A percentile compares a stretch with the other conserved stretches of the same genome.
Conservation (phyloP, 1,140 invertebrate species). For the Hesperophylax magnus region DNA sequence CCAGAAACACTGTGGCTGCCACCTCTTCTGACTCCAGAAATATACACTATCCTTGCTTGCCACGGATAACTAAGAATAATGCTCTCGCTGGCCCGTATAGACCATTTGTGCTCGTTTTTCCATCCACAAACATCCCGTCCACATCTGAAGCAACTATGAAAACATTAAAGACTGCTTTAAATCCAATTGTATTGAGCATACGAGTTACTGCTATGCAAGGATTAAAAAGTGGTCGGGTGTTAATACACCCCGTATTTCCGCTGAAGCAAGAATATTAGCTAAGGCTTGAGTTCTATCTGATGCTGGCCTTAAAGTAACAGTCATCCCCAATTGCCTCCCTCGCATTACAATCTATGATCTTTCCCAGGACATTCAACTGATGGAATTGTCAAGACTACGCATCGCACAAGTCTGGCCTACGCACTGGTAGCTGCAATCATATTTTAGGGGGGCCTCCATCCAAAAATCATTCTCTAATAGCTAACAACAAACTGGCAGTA, state of each 20-base stretch:
- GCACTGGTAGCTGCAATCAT: not conserved
- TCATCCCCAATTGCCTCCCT: not conserved
- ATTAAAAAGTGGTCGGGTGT: not conserved
- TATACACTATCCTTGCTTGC: too few species aligned
- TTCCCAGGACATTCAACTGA: not conserved
- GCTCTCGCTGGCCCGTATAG: too few species aligned
- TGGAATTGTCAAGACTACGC: not conserved
- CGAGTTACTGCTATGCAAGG: not conserved
- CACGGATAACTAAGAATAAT: too few species aligned
- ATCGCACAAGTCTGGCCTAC: conserved; percentile 5
- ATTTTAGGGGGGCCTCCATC: not conserved
- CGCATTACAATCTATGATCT: not conserved
- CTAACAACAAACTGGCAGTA: not conserved
- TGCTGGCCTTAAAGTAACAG: not conserved
- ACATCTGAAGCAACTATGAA: not conserved
- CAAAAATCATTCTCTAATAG: not conserved
- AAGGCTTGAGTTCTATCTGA: not conserved
- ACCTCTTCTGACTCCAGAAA: too few species aligned
- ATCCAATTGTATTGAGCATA: not conserved
- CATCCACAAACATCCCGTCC: too few species aligned
- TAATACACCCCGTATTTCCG: not conserved
- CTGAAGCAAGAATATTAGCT: not conserved
- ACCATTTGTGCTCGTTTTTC: too few species aligned
- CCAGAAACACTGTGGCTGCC: too few species aligned
- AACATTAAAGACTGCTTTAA: not conserved